Conservation (phyloP, 2,888 invertebrate species). For the Sesia bembeciformis region DNA sequence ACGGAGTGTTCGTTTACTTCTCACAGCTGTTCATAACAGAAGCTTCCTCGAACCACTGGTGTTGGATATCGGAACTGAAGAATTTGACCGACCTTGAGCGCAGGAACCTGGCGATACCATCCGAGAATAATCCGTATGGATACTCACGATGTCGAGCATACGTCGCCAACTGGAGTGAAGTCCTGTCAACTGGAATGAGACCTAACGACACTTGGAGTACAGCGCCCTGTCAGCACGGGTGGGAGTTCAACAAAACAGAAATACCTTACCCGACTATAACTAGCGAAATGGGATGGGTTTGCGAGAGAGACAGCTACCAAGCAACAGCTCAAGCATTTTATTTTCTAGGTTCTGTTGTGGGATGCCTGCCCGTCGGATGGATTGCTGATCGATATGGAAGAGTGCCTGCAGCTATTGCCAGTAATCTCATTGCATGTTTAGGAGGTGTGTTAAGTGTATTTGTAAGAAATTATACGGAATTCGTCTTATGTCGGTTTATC, state of each 20-base stretch:
- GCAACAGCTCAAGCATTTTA: slow-evolving; percentile 8
- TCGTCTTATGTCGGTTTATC: slow-evolving; percentile 5
- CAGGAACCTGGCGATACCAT: slow-evolving; percentile 5
- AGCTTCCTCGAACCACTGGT: slow-evolving; percentile 6
- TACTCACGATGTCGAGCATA: slow-evolving; percentile 5
- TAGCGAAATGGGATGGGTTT: slow-evolving; percentile 9
- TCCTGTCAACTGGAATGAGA: neutral
- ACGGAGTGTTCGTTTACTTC: slow-evolving; percentile 7
- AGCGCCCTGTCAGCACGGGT: slow-evolving; percentile 5
- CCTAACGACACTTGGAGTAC: slow-evolving; percentile 1
- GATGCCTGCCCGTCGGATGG: slow-evolving; percentile 7
- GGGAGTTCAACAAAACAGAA: slow-evolving; percentile 8
- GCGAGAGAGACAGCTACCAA: slow-evolving; percentile 8
- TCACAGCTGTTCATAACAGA: slow-evolving; percentile 8
- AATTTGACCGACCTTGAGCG: slow-evolving; percentile 7
- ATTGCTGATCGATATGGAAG: slow-evolving; percentile 8
- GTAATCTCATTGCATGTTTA: slow-evolving; percentile 5
- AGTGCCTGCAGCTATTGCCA: slow-evolving; percentile 4
- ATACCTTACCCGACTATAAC: slow-evolving; percentile 9
- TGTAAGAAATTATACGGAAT: slow-evolving; percentile 5
- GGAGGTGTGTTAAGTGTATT: slow-evolving; percentile 7
- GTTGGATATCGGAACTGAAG: slow-evolving; percentile 8
- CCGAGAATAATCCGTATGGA: slow-evolving; percentile 1
- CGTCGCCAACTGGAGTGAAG: slow-evolving; percentile 8
- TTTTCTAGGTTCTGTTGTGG: slow-evolving; percentile 7